Conservation (phyloP, 2,888 invertebrate genomes). For the Polymixis flavicincta region DNA sequence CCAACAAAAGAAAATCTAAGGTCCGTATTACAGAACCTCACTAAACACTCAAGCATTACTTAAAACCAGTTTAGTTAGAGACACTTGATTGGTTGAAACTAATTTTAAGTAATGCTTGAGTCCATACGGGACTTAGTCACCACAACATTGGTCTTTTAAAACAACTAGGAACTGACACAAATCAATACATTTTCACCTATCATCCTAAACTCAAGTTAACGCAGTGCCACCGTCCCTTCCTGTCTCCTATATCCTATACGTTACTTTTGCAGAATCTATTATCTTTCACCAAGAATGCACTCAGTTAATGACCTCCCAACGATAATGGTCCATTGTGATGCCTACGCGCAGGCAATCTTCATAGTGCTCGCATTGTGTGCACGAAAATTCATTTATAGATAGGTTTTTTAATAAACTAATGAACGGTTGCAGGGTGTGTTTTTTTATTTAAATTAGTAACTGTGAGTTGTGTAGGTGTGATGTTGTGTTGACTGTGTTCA, state of each 20-base stretch:
- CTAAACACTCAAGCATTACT: too few species aligned
- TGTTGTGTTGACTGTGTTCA: neutral
- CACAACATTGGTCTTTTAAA: too few species aligned
- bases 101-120: too few species aligned
- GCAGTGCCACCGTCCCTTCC: conserved; percentile 71
- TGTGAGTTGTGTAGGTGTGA: neutral
- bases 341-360: conserved; percentile 84
- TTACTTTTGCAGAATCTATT: conserved; percentile 76
- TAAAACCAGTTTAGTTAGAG: too few species aligned
- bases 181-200: neutral
- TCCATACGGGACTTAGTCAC: too few species aligned
- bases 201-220: conserved; percentile 41
- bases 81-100: too few species aligned
- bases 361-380: conserved; percentile 81
- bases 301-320: conserved; percentile 84
- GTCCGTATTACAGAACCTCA: too few species aligned
- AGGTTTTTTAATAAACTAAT: conserved; percentile 78
- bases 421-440: conserved; percentile 52
- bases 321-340: conserved; percentile 83
- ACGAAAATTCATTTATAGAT: conserved; percentile 74
- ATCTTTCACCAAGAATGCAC: conserved; percentile 88
- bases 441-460: conserved; percentile 41
- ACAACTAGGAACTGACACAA: neutral
- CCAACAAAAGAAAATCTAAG: neutral
- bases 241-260: conserved; percentile 75